Percentiles rank a stretch among this genome's conserved stretches.
Conservation (phyloP, 2,888 invertebrate genomes). For the Macropis europaea region DNA sequence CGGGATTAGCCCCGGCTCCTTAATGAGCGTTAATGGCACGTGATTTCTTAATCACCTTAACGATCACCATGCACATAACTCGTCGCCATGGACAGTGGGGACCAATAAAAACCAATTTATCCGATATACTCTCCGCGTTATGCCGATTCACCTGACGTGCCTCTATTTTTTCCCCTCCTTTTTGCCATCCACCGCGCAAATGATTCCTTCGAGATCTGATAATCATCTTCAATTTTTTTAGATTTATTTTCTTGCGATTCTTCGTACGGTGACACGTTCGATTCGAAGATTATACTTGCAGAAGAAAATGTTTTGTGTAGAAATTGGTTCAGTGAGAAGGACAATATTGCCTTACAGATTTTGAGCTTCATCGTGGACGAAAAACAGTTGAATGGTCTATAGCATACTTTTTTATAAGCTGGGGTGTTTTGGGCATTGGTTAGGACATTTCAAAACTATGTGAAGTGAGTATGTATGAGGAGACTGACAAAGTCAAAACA, state of each 20-base stretch:
- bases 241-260: background rate
- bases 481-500: no score
- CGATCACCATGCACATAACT: slow-evolving; percentile 45
- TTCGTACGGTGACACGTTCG: no score
- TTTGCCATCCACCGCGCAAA: background rate
- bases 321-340: no score
- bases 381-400: no score
- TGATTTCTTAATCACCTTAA: slow-evolving; percentile 61
- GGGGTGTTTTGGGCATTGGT: no score
- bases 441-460: no score
- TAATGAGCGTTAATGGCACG: slow-evolving; percentile 60
- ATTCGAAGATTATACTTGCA: no score
- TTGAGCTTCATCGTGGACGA: no score
- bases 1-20: slow-evolving; percentile 48
- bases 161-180: background rate
- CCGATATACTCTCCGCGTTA: slow-evolving; percentile 19
- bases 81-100: slow-evolving; percentile 32
- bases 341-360: no score
- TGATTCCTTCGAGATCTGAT: background rate
- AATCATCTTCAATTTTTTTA: background rate
- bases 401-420: no score
- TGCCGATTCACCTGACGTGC: slow-evolving; percentile 27
- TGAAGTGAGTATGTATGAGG: no score
- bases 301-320: no score
- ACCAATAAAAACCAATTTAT: slow-evolving; percentile 50